Base-by-base conservation (phyloP, 2,888 invertebrate genomes). In the Tridacna crocea region DNA sequence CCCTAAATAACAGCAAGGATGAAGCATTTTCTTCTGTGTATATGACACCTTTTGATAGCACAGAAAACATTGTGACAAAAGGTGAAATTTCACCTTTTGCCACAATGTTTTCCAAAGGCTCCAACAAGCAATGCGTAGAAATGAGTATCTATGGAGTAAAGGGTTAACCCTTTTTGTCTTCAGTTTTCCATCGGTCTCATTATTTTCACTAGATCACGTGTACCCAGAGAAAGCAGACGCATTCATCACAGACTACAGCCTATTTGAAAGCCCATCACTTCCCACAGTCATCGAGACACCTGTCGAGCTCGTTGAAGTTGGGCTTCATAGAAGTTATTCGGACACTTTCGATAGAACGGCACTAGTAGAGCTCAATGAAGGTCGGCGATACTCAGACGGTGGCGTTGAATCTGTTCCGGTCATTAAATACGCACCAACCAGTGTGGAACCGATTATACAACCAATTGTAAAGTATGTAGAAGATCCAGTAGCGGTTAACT, bases 381-480 rank as follows among this genome's bases (percentile, higher is more conserved):
- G 8, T 17, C n/a, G n/a, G n/a, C 68, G 36, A n/a, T 47, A 68
- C 22, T 68, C 68, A n/a, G 51, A 46, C 70, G 70, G 70, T 13
- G 11, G 13, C 13, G n/a, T 46, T 3, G 27, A 36, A 19, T n/a
- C 19, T 19, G 36, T 36, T 46, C 46, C 66, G 27, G 19, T 19
- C 3, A 55, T 55, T 19, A 15, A 55, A 19, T 55, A 55, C 55
- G 46, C 17, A 10, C 36, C 36, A 11, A 10, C 36, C 4, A 15
- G 17, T n/a, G 46, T 66, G 13, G 22, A 61, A 22, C 66, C 66
- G 36, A 46, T 36, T 46, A 11, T 66, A 12, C 46, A 66, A 17
- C 36, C 66, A 1, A 26, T 70, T 13, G 47, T 24, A 47, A n/a
- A 70, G 11, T 70, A 70, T 26, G n/a, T 15, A 10, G 46, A 68